These are phyloP conservation scores for Ciconia maguari DNA, from an alignment of 2,113 vertebrate species.

Conservation along the genomic window DNA sequence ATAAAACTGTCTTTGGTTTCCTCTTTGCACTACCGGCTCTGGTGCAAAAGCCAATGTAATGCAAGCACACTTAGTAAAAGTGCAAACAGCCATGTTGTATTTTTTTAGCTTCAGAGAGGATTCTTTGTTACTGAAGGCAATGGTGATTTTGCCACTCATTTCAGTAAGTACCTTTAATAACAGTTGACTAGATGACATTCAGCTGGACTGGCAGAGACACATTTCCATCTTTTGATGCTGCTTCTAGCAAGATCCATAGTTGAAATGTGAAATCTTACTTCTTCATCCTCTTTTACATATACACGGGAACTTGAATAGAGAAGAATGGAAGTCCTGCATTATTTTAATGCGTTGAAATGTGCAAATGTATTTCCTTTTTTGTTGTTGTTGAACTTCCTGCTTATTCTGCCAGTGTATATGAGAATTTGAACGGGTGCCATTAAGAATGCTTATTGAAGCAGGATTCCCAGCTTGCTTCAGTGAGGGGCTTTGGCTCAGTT, in stretches of 20 bases:
- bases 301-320: not conserved
- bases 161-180: not conserved
- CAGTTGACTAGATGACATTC: not conserved
- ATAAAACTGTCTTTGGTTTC: conserved; percentile 19
- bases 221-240: not conserved
- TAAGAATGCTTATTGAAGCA: not conserved
- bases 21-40: conserved; percentile 17
- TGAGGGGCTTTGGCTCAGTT: not conserved
- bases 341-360: not conserved
- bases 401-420: not conserved
- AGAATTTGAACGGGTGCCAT: not conserved
- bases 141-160: not conserved
- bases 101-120: not conserved
- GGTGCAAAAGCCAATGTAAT: conserved; percentile 26
- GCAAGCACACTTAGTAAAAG: not conserved
- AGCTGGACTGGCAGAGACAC: not conserved
- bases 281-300: not conserved
- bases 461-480: not conserved
- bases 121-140: not conserved
- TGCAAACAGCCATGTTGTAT: not conserved
- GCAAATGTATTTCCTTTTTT: not conserved
- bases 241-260: not conserved
- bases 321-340: not conserved
- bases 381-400: not conserved
- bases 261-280: not conserved